These are phyloP conservation scores for Cyaniris semiargus DNA, from an alignment of 2,888 invertebrate species.

Conservation along the genomic window DNA sequence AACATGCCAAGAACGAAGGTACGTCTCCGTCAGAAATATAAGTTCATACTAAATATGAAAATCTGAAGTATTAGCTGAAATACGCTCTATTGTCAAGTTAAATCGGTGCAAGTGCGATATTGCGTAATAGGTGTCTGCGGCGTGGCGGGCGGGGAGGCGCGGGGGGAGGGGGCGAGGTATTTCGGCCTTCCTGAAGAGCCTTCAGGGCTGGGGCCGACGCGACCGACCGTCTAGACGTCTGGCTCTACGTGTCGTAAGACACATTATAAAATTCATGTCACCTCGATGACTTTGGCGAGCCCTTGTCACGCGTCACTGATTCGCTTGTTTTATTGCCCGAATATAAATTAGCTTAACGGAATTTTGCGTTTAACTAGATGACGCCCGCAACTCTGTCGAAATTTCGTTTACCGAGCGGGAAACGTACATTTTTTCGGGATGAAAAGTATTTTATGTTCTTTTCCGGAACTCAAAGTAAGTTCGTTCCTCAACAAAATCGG, in stretches of 20 bases:
- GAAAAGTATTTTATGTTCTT: no score
- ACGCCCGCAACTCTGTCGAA: no score
- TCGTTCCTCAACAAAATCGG: no score
- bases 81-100: neutral
- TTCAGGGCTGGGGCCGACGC: conserved; percentile 60
- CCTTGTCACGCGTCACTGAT: conserved; percentile 35
- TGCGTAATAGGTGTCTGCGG: conserved; percentile 43
- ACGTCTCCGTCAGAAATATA: no score
- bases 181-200: conserved; percentile 66
- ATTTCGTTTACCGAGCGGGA: no score
- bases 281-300: conserved; percentile 44
- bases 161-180: conserved; percentile 45
- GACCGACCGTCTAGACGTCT: conserved; percentile 71
- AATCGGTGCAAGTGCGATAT: conserved; percentile 40
- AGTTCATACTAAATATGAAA: neutral
- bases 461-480: no score
- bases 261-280: conserved; percentile 46
- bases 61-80: neutral
- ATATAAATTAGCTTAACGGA: conserved; percentile 9
- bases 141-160: conserved; percentile 35
- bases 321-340: conserved; percentile 1
- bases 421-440: no score
- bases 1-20: no score
- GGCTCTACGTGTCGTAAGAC: conserved; percentile 52
- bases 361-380: neutral